A percentile compares a stretch with the other conserved stretches of the same genome.
phyloP scores from a whole-genome alignment of 92 coral and sea anemone species.

The Porites rus region DNA sequence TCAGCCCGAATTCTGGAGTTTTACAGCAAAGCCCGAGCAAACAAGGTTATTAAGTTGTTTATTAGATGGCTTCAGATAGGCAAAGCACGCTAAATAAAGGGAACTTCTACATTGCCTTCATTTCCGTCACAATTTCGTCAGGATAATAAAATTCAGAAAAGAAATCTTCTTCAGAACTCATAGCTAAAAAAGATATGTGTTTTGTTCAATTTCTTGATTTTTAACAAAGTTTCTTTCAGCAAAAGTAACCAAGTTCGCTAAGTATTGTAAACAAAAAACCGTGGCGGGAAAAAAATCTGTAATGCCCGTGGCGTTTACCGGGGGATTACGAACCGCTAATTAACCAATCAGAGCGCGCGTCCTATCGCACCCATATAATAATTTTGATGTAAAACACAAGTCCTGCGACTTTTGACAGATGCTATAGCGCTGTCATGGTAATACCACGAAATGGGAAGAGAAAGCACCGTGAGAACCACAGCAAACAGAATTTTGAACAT shows the following conservation, averaged over 20 bases:
- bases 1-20: constrained; percentile 28
- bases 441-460: too few relatives aligned
- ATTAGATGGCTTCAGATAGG: not conserved
- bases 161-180: constrained; percentile 10
- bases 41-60: constrained; percentile 9
- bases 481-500: too few relatives aligned
- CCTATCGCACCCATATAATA: constrained; percentile 3
- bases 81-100: constrained; percentile 4
- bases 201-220: constrained; percentile 10
- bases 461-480: too few relatives aligned
- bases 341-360: constrained; percentile 11
- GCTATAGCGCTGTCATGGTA: too few relatives aligned
- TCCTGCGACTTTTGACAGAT: too few relatives aligned
- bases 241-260: constrained; percentile 3
- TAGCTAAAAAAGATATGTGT: constrained; percentile 8
- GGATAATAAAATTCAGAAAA: constrained; percentile 8
- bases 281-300: constrained; percentile 19
- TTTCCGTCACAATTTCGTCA: constrained; percentile 10
- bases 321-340: constrained; percentile 5
- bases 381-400: not conserved
- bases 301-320: constrained; percentile 14
- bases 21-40: constrained; percentile 19
- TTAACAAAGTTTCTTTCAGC: constrained; percentile 8
- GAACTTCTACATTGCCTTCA: constrained; percentile 18
- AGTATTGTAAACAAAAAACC: not conserved